phyloP scores from a whole-genome alignment of 1,140 invertebrate species.

The Panagrolaimus sp. region DNA sequence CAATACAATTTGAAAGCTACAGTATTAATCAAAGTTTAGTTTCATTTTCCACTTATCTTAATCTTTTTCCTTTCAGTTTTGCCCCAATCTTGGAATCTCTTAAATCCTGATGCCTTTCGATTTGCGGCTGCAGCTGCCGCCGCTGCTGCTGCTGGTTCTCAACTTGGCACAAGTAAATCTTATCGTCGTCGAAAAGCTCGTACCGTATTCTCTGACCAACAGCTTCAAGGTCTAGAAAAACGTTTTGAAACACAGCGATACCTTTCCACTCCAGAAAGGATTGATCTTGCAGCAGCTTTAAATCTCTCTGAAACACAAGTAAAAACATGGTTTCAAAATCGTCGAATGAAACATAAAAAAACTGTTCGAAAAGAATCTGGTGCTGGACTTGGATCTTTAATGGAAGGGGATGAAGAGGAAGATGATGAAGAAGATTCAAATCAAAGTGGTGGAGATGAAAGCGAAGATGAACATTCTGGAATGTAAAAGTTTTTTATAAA shows the following conservation, averaged over 20 bases:
- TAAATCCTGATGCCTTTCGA: slow-evolving; percentile 3
- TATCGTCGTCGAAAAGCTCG: slow-evolving; percentile 61
- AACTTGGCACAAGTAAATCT: slow-evolving; percentile 36
- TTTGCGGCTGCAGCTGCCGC: neutral
- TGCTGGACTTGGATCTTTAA: neutral
- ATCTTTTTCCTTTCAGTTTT: neutral
- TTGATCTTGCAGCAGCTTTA: slow-evolving; percentile 82
- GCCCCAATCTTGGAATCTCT: neutral
- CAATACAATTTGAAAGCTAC: too few relatives aligned
- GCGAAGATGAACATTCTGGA: too few relatives aligned
- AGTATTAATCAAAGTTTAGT: too few relatives aligned
- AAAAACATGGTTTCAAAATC: slow-evolving; percentile 64
- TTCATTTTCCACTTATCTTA: too few relatives aligned
- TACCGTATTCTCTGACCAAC: slow-evolving; percentile 95
- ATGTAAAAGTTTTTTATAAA: too few relatives aligned
- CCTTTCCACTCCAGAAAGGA: slow-evolving; percentile 87
- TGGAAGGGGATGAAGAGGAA: neutral
- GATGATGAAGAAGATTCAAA: neutral
- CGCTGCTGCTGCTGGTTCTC: neutral
- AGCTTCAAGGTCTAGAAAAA: slow-evolving; percentile 85
- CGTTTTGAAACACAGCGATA: slow-evolving; percentile 91
- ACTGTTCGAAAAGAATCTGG: neutral
- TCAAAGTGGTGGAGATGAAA: neutral
- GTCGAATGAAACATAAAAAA: slow-evolving; percentile 4
- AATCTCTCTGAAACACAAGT: slow-evolving; percentile 94